Percentiles rank a stretch among this genome's conserved stretches.
Evolutionary conservation across 2,797 vertebrate genomes (phyloP).

Genomic region (Prionace glauca): DNA sequence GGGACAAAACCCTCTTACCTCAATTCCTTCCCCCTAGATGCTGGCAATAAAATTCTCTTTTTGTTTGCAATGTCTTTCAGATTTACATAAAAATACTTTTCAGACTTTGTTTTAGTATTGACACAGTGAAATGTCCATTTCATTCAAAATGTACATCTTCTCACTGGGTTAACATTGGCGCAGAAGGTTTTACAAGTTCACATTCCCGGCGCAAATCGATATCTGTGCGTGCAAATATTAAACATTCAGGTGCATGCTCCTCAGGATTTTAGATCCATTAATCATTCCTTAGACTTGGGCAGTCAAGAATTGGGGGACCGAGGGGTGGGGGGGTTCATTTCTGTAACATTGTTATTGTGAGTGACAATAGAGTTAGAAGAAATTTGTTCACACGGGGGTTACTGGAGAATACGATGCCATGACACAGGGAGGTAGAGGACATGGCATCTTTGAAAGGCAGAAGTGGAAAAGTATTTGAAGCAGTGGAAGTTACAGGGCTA

Average conservation of each 20-base stretch:
- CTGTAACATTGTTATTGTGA: neutral
- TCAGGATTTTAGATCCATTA: neutral
- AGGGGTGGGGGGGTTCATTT: neutral
- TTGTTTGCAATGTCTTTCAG: neutral
- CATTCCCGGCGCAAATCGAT: neutral
- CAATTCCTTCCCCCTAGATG: neutral
- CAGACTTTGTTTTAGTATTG: neutral
- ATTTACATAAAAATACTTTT: neutral
- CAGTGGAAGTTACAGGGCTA: neutral
- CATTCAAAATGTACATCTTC: neutral
- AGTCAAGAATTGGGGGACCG: neutral
- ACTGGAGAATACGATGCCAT: neutral
- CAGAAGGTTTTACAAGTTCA: neutral
- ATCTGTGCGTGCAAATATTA: conserved; percentile 19
- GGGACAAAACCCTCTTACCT: too few relatives aligned
- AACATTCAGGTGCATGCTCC: conserved; percentile 6
- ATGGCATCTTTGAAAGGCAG: neutral
- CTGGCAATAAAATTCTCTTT: neutral
- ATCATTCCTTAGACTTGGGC: neutral
- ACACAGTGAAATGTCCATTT: neutral
- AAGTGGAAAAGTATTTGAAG: neutral
- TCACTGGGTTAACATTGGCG: neutral
- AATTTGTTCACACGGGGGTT: neutral
- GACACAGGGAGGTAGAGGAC: neutral
- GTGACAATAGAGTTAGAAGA: neutral